Base-by-base conservation (phyloP, 1,140 invertebrate species). In the Drosophila ironensis region DNA sequence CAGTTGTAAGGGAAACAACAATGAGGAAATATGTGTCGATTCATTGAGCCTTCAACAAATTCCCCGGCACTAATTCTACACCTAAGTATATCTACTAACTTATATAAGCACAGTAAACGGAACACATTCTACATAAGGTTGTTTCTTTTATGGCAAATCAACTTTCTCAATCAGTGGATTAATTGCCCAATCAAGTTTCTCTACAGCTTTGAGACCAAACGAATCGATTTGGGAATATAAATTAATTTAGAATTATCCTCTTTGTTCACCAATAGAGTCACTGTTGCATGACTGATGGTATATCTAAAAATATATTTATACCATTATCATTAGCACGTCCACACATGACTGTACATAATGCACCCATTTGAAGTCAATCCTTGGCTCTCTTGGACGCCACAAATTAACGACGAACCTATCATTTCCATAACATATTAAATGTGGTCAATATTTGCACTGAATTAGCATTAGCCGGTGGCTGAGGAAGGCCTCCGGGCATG, bases 381-480 rank as follows among this genome's bases (percentile, higher is more conserved):
- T 48, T 61, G 25, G 8, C n/a, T n/a, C n/a, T n/a, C n/a, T n/a
- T n/a, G n/a, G n/a, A n/a, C 5, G 25, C 40, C 22, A 17, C 12
- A 12, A 63, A 63, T 63, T 38, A 63, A 22, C 59, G 19, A 47
- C 8, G 28, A 24, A 47, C 48, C 41, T 47, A 63, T 61, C 44
- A 60, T 57, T 46, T 27, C 19, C 41, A 20, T 40, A 48, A 48
- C 45, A 28, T 63, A 63, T 48, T 63, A 40, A 48, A 63, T 40
- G 33, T 11, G 11, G 41, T 22, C 41, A 45, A 68, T 68, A 68
- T 68, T 68, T 46, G 64, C 35, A 16, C 42, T 33, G 24, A 57
- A 57, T 61, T 61, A 57, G 64, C 64, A 47, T 48, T 47, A 37
- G 42, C 60, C 17, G 3, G 7, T 11, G 11, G 59, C 22, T 20